phyloP scores from a whole-genome alignment of 2,888 invertebrate species.

The Allophyes oxyacanthae region DNA sequence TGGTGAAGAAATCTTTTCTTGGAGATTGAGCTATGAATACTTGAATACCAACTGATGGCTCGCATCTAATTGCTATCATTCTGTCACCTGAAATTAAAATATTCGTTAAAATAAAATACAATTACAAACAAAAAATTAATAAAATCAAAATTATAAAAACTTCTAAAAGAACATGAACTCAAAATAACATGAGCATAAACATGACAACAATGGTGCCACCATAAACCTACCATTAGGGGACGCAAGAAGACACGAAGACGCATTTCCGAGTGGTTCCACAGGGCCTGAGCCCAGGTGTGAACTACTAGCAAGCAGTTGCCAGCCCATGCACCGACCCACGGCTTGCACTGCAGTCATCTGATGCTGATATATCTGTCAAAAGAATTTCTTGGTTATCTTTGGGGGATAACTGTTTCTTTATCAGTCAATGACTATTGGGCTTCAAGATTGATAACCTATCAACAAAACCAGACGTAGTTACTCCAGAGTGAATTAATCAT shows the following conservation, averaged over 20 bases:
- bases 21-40: slow-evolving; percentile 97
- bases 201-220: background rate
- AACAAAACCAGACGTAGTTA: background rate
- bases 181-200: background rate
- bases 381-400: slow-evolving; percentile 12
- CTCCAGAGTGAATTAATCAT: no score
- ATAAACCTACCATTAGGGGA: slow-evolving; percentile 93
- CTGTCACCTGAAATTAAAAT: slow-evolving; percentile 88
- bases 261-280: slow-evolving; percentile 97
- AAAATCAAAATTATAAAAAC: slow-evolving; percentile 2
- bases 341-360: slow-evolving; percentile 97
- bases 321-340: slow-evolving; percentile 98
- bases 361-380: slow-evolving; percentile 96
- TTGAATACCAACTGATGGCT: slow-evolving; percentile 96
- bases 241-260: slow-evolving; percentile 96
- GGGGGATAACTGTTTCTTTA: background rate
- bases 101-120: no score
- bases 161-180: no score
- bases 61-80: slow-evolving; percentile 97
- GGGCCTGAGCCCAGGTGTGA: slow-evolving; percentile 96
- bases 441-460: slow-evolving; percentile 1
- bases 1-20: slow-evolving; percentile 95
- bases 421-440: slow-evolving; percentile 1
- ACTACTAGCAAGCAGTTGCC: slow-evolving; percentile 97
- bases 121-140: no score